phyloP scores from a whole-genome alignment of 37 sponge, comb jelly and placozoan genomes.

The Aphrocallistes beatrix region DNA sequence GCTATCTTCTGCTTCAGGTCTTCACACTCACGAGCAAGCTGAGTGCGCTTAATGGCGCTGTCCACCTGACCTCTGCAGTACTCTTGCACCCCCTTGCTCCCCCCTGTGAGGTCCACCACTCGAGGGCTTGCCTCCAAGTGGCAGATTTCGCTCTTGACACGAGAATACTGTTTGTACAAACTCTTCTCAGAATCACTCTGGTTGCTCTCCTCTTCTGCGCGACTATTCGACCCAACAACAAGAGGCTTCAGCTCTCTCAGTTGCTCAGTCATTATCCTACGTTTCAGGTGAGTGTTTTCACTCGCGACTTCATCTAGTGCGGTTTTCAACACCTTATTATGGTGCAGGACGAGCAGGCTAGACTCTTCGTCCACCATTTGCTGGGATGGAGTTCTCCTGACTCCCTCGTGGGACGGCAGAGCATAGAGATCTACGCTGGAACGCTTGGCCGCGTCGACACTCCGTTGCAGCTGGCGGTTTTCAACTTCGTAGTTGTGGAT shows the following conservation, averaged over 20 bases:
- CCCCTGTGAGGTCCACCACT: background rate
- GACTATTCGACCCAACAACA: background rate
- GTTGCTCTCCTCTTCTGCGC: background rate
- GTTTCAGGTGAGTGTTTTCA: background rate
- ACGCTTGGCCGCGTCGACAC: background rate
- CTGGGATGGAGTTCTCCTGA: background rate
- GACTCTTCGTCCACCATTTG: background rate
- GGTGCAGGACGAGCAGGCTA: background rate
- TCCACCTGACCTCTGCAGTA: background rate
- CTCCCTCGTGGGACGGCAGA: background rate
- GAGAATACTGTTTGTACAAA: background rate
- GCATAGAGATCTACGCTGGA: background rate
- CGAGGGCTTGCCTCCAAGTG: background rate
- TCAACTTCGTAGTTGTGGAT: background rate
- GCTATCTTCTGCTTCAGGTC: background rate
- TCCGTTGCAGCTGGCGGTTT: background rate
- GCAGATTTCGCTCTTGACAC: conserved; percentile 5
- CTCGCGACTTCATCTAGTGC: background rate
- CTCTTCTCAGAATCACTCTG: background rate
- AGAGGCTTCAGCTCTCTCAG: background rate
- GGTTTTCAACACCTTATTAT: conserved; percentile 6
- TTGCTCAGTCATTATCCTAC: background rate
- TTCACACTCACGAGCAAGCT: background rate
- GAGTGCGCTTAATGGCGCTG: background rate
- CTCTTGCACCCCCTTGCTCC: background rate